Evolutionary conservation across 1,140 invertebrate genomes (phyloP).

Genomic region (Drosophila nebulosa): DNA sequence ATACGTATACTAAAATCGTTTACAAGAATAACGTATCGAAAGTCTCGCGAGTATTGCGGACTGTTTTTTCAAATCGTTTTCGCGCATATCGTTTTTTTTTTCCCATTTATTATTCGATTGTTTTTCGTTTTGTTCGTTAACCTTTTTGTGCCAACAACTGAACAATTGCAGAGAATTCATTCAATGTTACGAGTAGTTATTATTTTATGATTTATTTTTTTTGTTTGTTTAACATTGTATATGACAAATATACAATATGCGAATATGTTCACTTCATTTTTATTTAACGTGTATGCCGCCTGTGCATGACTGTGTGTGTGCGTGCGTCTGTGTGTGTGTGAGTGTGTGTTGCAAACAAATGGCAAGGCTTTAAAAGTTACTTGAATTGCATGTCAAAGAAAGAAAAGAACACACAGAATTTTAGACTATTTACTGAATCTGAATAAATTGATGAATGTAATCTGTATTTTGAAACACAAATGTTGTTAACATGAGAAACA

Average conservation of each 20-base stretch:
- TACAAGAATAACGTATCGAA: too few relatives aligned
- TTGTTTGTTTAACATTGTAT: slow-evolving; percentile 38
- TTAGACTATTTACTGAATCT: slow-evolving; percentile 7
- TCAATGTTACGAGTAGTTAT: background rate
- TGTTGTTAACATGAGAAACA: slow-evolving; percentile 49
- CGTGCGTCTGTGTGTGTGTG: slow-evolving; percentile 1
- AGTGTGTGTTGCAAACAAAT: too few relatives aligned
- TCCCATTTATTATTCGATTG: slow-evolving; percentile 30
- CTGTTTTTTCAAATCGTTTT: too few relatives aligned
- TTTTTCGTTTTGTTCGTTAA: slow-evolving; percentile 23
- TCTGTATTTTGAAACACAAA: slow-evolving; percentile 21
- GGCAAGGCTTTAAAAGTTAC: slow-evolving; percentile 25
- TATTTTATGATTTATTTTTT: background rate
- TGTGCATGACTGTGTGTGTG: background rate
- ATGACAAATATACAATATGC: slow-evolving; percentile 26
- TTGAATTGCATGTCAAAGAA: slow-evolving; percentile 1
- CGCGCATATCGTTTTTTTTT: slow-evolving; percentile 27
- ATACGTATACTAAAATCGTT: too few relatives aligned
- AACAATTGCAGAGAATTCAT: slow-evolving; percentile 26
- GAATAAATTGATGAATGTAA: slow-evolving; percentile 22
- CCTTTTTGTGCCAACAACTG: slow-evolving; percentile 54
- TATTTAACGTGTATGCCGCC: slow-evolving; percentile 18
- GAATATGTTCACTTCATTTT: slow-evolving; percentile 9
- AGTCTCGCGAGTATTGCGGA: slow-evolving; percentile 1
- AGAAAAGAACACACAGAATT: background rate